Evolutionary conservation across 2,797 vertebrate species (phyloP), one percentile per base, ranked within the genome.

Genomic region (Mormyrops boulengeri): DNA sequence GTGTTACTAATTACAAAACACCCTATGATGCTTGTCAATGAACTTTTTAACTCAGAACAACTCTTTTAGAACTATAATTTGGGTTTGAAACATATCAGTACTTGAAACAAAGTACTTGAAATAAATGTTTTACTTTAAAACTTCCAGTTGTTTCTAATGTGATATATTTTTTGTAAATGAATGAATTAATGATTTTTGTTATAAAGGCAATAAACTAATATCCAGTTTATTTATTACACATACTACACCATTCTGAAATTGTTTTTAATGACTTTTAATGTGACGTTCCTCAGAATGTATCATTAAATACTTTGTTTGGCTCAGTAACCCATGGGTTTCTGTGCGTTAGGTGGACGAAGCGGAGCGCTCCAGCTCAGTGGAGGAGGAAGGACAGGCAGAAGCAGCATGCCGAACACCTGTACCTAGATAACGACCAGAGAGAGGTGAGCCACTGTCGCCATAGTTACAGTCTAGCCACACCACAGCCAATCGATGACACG

Each of bases 371-470:
- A 1, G 98, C 98, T 3, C 98, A 99, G 94, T 99, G 98, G 99
- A 96, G 98, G 91, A 93, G 97, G 92, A 97, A 96, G 92, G 99
- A 99, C 93, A 95, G 98, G 41, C 98, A 99, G 95, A 99, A 99
- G 92, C 99, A 99, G 69, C 99, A 99, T 84, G 97, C 99, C 0
- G 98, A 99, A 93, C 99, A 99, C 93, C 95, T 99, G 89, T 97
- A 97, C 91, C 95, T 99, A 92, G 99, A 99, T 93, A 99, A 99
- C 50, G 98, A 99, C 94, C 99, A 99, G 97, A 96, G 99, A 96
- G 99, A 99, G 97, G 99, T 98, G 92, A 94, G 94, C 89, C 9
- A 3, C 44, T 26, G 69, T 80, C 2, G 1, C 38, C 30, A 17
- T 47, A 17, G 38, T 85, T 62, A 47, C 88, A 53, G 66, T 2